Conservation (phyloP, 92 coral and sea anemone species). For the Blastomussa wellsi region DNA sequence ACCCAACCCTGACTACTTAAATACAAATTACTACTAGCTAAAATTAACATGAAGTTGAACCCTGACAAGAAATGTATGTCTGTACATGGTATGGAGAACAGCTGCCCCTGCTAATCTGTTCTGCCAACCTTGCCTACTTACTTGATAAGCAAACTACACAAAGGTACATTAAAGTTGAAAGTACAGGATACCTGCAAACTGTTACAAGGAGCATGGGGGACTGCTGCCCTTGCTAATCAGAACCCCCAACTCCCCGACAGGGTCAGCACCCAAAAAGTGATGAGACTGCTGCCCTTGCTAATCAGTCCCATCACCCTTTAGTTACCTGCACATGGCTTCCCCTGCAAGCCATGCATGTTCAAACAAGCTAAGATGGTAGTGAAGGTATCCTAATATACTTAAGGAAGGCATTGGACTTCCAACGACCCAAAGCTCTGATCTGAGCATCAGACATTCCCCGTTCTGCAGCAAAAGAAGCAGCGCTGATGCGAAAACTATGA, state of each 20-base stretch:
- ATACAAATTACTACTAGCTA: no score
- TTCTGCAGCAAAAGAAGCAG: conserved; percentile 56
- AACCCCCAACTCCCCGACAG: background rate
- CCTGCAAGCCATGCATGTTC: conserved; percentile 18
- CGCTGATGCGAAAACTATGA: conserved; percentile 53
- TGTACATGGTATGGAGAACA: conserved; percentile 1
- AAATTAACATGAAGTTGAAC: no score
- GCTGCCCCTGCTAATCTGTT: no score
- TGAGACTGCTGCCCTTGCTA: conserved; percentile 9
- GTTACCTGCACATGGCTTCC: background rate
- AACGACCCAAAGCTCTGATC: conserved; percentile 46
- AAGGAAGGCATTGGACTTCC: conserved; percentile 52
- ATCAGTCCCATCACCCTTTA: conserved; percentile 3
- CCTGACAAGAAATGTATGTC: no score
- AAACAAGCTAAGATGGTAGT: background rate
- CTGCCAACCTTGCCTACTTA: no score
- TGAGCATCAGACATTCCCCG: conserved; percentile 46
- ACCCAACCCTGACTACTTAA: background rate
- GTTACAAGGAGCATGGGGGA: background rate
- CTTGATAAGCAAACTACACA: no score
- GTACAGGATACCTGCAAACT: no score
- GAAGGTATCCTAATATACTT: conserved; percentile 41
- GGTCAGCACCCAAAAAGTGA: background rate
- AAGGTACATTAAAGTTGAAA: no score
- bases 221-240: conserved; percentile 23